Evolutionary conservation across 2,888 invertebrate species (phyloP).

Genomic region (Rhagophthalmus giganteus): DNA sequence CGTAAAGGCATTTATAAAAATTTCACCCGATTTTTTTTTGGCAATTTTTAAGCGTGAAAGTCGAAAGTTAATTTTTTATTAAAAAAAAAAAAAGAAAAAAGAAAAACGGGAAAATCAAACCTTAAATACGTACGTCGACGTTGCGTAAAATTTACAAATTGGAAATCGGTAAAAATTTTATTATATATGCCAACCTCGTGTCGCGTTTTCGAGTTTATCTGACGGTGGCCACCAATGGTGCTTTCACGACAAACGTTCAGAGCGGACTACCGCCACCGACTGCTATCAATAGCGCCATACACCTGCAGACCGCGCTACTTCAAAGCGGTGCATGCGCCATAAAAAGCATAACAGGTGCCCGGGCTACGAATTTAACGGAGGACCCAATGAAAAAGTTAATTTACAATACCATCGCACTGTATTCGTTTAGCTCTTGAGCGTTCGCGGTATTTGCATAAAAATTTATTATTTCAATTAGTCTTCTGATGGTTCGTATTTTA

Average conservation of each 20-base stretch:
- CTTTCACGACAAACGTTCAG: conserved; percentile 12
- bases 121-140: conserved; percentile 3
- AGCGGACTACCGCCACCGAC: conserved; percentile 25
- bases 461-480: too few relatives aligned
- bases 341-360: conserved; percentile 27
- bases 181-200: conserved; percentile 11
- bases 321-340: conserved; percentile 24
- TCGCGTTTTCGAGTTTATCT: conserved; percentile 6
- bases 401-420: too few relatives aligned
- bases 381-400: not conserved
- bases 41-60: too few relatives aligned
- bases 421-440: too few relatives aligned
- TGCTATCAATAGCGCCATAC: conserved; percentile 27
- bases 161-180: too few relatives aligned
- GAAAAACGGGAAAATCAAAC: not conserved
- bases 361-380: conserved; percentile 3
- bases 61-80: too few relatives aligned
- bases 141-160: too few relatives aligned
- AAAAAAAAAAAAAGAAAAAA: not conserved
- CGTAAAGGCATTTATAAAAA: not conserved
- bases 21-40: too few relatives aligned
- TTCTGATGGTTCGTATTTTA: too few relatives aligned
- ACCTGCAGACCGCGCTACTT: conserved; percentile 23
- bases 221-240: conserved; percentile 1
- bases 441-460: too few relatives aligned